These are phyloP conservation scores for Indri indri DNA, from an alignment of 2,113 vertebrate species.

Conservation along the genomic window DNA sequence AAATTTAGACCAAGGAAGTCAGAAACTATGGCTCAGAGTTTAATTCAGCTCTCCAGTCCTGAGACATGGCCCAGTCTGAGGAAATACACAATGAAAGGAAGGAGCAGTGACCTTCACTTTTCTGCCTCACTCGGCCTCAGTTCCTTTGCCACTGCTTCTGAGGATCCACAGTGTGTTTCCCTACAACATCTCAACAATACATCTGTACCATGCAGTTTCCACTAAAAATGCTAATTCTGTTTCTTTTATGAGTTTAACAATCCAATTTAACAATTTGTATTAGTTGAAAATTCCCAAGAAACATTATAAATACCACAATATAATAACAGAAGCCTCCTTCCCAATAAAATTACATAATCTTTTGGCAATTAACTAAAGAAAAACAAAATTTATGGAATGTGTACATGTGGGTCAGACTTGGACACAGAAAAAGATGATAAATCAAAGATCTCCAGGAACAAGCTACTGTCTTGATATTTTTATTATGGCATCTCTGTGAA, in stretches of 20 bases:
- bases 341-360: not conserved
- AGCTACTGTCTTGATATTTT: not conserved
- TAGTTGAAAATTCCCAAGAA: not conserved
- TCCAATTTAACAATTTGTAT: not conserved
- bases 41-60: not conserved
- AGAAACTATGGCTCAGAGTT: not conserved
- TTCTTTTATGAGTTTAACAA: not conserved
- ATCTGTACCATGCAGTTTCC: not conserved
- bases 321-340: not conserved
- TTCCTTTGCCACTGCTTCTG: not conserved
- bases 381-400: not conserved
- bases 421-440: not conserved
- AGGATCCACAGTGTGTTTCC: not conserved
- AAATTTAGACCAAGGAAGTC: not conserved
- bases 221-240: not conserved
- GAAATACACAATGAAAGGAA: not conserved
- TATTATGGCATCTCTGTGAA: not conserved
- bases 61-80: not conserved
- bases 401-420: not conserved
- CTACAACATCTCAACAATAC: not conserved
- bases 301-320: not conserved
- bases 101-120: not conserved
- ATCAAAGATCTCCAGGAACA: not conserved
- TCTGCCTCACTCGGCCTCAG: not conserved
- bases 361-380: not conserved